Conservation (phyloP, 2,888 invertebrate genomes). For the Phlogophora meticulosa region DNA sequence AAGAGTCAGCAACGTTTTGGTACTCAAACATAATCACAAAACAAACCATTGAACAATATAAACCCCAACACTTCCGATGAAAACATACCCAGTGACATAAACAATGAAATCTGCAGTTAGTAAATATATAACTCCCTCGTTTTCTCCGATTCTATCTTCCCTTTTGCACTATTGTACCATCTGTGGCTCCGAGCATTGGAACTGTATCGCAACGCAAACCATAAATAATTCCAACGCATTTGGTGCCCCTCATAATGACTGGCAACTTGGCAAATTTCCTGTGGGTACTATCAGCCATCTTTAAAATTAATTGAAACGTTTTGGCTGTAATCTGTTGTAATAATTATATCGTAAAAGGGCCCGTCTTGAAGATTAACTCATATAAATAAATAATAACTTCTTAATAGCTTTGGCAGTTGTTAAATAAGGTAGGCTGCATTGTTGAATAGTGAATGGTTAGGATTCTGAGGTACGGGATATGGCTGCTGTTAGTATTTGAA, state of each 20-base stretch:
- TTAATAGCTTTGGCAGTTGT: slow-evolving; percentile 60
- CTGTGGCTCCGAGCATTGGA: slow-evolving; percentile 32
- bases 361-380: slow-evolving; percentile 67
- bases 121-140: not conserved
- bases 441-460: slow-evolving; percentile 47
- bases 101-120: not conserved
- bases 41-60: too few relatives aligned
- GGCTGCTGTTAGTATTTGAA: slow-evolving; percentile 2
- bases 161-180: slow-evolving; percentile 24
- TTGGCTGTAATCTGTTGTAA: slow-evolving; percentile 71
- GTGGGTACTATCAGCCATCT: slow-evolving; percentile 74
- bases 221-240: slow-evolving; percentile 70
- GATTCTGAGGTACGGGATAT: slow-evolving; percentile 11
- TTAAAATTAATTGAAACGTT: slow-evolving; percentile 78
- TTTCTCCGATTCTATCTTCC: not conserved
- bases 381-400: slow-evolving; percentile 69
- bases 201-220: slow-evolving; percentile 42
- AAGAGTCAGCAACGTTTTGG: too few relatives aligned
- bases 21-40: too few relatives aligned
- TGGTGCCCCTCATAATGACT: slow-evolving; percentile 71
- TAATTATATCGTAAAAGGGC: slow-evolving; percentile 68
- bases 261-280: slow-evolving; percentile 74
- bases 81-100: not conserved
- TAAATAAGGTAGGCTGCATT: slow-evolving; percentile 45
- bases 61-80: not conserved